Percentiles rank a stretch among this genome's conserved stretches.
phyloP scores from a whole-genome alignment of 1,140 invertebrate species.

The Oncopeltus fasciatus region DNA sequence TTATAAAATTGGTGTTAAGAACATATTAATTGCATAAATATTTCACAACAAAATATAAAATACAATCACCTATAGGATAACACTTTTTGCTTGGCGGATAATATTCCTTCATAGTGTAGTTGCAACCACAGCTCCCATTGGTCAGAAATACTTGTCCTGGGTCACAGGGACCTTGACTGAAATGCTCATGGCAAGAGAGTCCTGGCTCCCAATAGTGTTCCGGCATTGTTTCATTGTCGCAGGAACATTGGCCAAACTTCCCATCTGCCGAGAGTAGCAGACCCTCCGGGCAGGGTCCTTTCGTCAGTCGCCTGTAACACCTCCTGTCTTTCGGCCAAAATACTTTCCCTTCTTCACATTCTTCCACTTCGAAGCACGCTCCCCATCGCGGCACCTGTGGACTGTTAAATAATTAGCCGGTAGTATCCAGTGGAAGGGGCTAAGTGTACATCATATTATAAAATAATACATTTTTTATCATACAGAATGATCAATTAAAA shows the following conservation, averaged over 20 bases:
- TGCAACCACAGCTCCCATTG: constrained; percentile 53
- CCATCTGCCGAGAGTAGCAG: constrained; percentile 36
- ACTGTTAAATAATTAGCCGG: background rate
- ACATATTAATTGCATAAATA: too few species aligned
- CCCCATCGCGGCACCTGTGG: constrained; percentile 41
- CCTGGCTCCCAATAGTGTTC: constrained; percentile 22
- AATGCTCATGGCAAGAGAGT: constrained; percentile 54
- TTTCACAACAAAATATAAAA: constrained; percentile 18
- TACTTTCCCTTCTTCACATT: constrained; percentile 42
- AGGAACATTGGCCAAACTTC: constrained; percentile 22
- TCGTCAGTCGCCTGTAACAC: constrained; percentile 49
- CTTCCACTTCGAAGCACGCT: constrained; percentile 44
- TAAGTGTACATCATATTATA: too few species aligned
- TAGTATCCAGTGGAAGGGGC: too few species aligned
- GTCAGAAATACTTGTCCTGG: constrained; percentile 58
- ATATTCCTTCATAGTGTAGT: constrained; percentile 50
- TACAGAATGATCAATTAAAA: too few species aligned
- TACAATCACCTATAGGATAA: constrained; percentile 52
- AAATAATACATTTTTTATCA: too few species aligned
- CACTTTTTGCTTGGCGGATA: constrained; percentile 48
- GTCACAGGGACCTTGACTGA: constrained; percentile 59
- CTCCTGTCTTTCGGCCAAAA: constrained; percentile 56
- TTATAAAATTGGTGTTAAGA: too few species aligned
- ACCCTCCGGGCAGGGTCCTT: constrained; percentile 59
- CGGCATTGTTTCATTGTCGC: constrained; percentile 19